Percentiles rank a stretch among this genome's conserved stretches.
phyloP scores from a whole-genome alignment of 2,797 vertebrate genomes.

The Ctenopoma kingsleyae region DNA sequence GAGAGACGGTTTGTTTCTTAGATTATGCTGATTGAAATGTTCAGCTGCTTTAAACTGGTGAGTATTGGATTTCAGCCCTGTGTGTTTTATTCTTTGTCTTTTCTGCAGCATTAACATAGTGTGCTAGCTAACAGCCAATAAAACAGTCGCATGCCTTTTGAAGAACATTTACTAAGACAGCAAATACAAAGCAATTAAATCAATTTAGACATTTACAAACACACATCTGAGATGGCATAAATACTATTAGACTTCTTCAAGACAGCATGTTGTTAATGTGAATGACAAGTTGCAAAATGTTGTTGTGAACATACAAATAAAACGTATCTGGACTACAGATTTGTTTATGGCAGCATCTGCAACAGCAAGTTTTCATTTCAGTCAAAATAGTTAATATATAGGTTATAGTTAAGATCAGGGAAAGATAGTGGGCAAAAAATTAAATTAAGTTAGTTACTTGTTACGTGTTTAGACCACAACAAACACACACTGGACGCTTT shows the following conservation, averaged over 20 bases:
- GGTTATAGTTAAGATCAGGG: no score
- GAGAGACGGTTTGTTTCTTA: constrained; percentile 14
- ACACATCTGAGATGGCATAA: background rate
- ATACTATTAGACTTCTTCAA: background rate
- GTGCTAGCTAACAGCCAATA: background rate
- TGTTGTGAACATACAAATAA: no score
- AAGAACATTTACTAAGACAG: constrained; percentile 28
- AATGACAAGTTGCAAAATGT: no score
- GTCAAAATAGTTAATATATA: no score
- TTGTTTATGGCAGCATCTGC: no score
- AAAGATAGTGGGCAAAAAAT: no score
- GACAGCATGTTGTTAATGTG: background rate
- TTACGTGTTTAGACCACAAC: no score
- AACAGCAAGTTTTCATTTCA: no score
- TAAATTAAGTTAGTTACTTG: no score
- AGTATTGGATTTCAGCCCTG: constrained; percentile 34
- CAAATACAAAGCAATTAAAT: constrained; percentile 22
- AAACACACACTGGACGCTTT: no score
- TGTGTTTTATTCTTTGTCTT: constrained; percentile 13
- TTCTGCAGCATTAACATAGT: constrained; percentile 22
- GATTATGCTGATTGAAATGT: constrained; percentile 40
- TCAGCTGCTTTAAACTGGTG: background rate
- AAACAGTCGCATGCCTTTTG: constrained; percentile 17
- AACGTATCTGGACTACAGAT: no score
- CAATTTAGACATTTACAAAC: constrained; percentile 9